These are phyloP conservation scores for Diuraphis noxia DNA, from an alignment of 1,140 invertebrate genomes.

Conservation along the genomic window DNA sequence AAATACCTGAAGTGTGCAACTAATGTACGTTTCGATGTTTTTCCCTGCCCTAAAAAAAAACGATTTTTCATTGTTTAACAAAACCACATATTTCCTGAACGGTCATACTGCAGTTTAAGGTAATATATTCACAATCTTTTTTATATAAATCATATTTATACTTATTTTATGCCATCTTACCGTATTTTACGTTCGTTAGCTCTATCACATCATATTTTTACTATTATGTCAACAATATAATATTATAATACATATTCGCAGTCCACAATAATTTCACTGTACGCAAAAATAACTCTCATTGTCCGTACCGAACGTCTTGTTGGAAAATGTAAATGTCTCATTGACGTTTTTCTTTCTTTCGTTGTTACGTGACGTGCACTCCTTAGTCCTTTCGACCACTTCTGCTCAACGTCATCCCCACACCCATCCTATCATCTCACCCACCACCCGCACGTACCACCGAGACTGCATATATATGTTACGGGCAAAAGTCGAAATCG, in stretches of 20 bases:
- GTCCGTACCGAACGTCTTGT: background rate
- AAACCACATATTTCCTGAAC: background rate
- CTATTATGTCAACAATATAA: background rate
- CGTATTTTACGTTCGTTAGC: background rate
- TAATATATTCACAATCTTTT: background rate
- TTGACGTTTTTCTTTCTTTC: background rate
- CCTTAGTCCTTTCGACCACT: background rate
- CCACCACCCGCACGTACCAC: no score
- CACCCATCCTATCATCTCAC: no score
- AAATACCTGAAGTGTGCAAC: background rate
- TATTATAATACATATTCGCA: background rate
- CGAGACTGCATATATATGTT: background rate
- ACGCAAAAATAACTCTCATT: constrained; percentile 4
- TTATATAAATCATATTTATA: background rate
- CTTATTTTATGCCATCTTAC: background rate
- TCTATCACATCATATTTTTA: background rate
- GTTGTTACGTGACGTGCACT: background rate
- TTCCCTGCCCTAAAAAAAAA: background rate
- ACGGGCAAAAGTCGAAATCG: no score
- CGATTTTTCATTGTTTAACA: background rate
- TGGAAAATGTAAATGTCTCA: background rate
- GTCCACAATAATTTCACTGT: background rate
- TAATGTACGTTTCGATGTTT: background rate
- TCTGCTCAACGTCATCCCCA: background rate
- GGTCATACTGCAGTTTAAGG: background rate